phyloP scores from a whole-genome alignment of 2,888 invertebrate species.

The Apeira syringaria region DNA sequence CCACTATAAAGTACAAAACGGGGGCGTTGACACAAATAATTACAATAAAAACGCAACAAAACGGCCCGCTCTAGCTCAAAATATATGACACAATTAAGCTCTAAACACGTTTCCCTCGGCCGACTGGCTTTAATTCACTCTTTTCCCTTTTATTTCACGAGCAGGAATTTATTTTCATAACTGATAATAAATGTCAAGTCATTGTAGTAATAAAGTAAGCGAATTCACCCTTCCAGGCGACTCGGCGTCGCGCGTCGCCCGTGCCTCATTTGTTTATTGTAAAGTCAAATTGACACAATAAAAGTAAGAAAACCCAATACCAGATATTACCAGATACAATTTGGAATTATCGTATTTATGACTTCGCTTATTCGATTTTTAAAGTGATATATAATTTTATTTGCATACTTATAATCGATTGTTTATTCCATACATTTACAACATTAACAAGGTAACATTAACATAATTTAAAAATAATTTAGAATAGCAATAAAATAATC shows the following conservation, averaged over 20 bases:
- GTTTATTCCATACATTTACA: too few relatives aligned
- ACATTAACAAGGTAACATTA: too few relatives aligned
- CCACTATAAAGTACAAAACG: constrained; percentile 39
- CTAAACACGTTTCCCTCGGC: constrained; percentile 53
- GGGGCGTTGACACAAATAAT: constrained; percentile 48
- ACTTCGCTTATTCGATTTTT: too few relatives aligned
- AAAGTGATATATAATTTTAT: too few relatives aligned
- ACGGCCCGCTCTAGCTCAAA: constrained; percentile 46
- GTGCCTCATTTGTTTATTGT: neutral
- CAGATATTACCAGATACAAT: too few relatives aligned
- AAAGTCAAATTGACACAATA: too few relatives aligned
- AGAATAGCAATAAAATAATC: too few relatives aligned
- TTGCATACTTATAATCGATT: too few relatives aligned
- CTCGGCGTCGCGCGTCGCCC: constrained; percentile 37
- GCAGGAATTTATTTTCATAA: constrained; percentile 72
- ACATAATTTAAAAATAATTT: too few relatives aligned
- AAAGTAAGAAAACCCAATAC: too few relatives aligned
- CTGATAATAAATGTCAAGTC: constrained; percentile 76
- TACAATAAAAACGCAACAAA: constrained; percentile 59
- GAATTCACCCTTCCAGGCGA: constrained; percentile 49
- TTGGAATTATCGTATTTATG: too few relatives aligned
- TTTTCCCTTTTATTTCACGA: constrained; percentile 62
- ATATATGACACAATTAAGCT: constrained; percentile 64
- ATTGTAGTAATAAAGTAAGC: constrained; percentile 72
- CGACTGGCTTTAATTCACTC: constrained; percentile 59